Evolutionary conservation across 2,888 invertebrate species (phyloP).

Genomic region (Pyralis farinalis): DNA sequence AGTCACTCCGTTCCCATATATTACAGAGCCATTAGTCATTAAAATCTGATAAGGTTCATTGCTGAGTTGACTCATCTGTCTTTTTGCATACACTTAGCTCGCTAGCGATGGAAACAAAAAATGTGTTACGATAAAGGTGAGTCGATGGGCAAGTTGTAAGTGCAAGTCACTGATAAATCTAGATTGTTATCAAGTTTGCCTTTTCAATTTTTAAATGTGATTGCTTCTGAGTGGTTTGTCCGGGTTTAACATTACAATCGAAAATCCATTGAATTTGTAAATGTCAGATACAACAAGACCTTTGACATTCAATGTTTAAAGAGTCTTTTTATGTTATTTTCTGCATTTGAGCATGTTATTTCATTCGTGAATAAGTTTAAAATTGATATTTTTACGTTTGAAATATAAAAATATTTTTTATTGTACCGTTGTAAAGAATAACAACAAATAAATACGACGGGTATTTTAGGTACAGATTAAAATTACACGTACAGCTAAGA

Average conservation of each 20-base stretch:
- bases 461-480: no score
- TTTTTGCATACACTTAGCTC: conserved; percentile 47
- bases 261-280: conserved; percentile 3
- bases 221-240: conserved; percentile 19
- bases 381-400: no score
- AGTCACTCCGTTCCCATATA: conserved; percentile 47
- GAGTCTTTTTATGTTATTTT: no score
- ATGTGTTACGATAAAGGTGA: conserved; percentile 23
- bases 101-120: conserved; percentile 27
- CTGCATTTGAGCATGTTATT: no score
- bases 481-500: no score
- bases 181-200: conserved; percentile 28
- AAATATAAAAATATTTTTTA: no score
- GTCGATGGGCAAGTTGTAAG: conserved; percentile 33
- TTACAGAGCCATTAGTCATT: conserved; percentile 44
- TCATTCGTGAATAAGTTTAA: no score
- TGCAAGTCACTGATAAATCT: conserved; percentile 28
- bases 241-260: conserved; percentile 16
- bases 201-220: conserved; percentile 12
- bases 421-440: no score
- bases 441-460: no score
- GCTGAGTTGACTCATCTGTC: conserved; percentile 45
- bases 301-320: no score
- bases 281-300: neutral
- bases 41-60: conserved; percentile 49